phyloP scores from a whole-genome alignment of 2,113 vertebrate species.

The Peromyscus californicus region DNA sequence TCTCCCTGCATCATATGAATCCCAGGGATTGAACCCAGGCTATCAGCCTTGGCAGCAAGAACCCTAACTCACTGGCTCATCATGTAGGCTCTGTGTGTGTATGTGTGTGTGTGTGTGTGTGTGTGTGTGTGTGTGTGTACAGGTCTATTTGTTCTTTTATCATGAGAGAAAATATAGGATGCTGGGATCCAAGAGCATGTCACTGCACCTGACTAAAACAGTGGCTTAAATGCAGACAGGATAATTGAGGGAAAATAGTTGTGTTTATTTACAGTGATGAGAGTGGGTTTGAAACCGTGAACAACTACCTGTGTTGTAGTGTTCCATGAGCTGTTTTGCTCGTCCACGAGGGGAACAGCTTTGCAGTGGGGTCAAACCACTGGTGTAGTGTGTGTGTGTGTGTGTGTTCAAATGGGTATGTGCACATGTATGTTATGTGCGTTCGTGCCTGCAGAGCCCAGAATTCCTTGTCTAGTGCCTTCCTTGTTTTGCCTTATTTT shows the following conservation, averaged over 20 bases:
- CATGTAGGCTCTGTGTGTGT: neutral
- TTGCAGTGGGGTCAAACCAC: neutral
- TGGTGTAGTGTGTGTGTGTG: neutral
- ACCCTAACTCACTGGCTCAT: neutral
- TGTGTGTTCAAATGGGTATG: neutral
- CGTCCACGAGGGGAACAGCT: neutral
- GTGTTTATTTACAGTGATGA: neutral
- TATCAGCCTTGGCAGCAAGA: neutral
- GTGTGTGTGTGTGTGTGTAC: neutral
- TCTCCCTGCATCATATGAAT: neutral
- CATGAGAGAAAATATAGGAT: neutral
- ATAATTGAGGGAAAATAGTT: constrained; percentile 17
- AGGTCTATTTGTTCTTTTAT: neutral
- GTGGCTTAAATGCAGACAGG: neutral
- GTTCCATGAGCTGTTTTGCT: neutral
- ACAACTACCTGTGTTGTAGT: neutral
- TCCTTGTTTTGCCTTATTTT: neutral
- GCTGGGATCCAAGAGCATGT: neutral
- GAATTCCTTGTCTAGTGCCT: neutral
- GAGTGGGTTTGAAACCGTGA: neutral
- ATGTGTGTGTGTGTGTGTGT: neutral
- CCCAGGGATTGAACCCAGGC: neutral
- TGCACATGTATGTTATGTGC: too few relatives aligned
- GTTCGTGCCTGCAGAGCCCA: neutral
- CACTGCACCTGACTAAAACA: neutral